phyloP scores from a whole-genome alignment of 2,797 vertebrate genomes.

The Taeniopygia guttata region DNA sequence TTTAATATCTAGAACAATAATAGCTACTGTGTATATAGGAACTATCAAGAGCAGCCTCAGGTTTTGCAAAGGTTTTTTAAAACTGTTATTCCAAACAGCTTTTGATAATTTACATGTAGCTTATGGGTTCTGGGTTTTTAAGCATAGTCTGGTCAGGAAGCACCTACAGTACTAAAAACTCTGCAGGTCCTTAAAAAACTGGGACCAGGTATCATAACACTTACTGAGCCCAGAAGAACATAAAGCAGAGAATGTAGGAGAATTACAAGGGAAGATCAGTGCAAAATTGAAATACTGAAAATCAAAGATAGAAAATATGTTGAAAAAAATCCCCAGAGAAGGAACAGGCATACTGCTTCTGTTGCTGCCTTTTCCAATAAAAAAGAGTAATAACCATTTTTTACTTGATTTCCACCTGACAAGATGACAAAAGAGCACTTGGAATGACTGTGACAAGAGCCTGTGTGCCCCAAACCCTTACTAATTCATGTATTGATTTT shows the following conservation, averaged over 20 bases:
- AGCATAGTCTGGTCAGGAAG: neutral
- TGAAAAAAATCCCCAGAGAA: neutral
- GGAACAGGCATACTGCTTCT: neutral
- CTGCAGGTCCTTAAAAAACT: neutral
- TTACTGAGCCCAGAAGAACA: neutral
- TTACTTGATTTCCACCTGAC: neutral
- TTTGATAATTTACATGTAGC: neutral
- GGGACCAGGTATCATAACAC: neutral
- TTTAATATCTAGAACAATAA: neutral
- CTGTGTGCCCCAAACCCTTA: neutral
- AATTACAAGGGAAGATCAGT: neutral
- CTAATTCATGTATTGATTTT: slow-evolving; percentile 21
- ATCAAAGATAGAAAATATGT: neutral
- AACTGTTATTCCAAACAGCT: neutral
- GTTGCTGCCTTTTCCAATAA: neutral
- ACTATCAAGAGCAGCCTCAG: neutral
- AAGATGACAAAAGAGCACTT: slow-evolving; percentile 11
- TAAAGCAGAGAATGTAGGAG: neutral
- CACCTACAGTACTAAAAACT: neutral
- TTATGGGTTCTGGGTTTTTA: neutral
- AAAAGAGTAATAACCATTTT: neutral
- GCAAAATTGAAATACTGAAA: neutral
- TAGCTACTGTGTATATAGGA: neutral
- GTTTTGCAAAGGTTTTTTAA: neutral
- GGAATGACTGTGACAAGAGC: neutral